Conservation (phyloP, 2,797 vertebrate genomes). For the Phoebastria nigripes region DNA sequence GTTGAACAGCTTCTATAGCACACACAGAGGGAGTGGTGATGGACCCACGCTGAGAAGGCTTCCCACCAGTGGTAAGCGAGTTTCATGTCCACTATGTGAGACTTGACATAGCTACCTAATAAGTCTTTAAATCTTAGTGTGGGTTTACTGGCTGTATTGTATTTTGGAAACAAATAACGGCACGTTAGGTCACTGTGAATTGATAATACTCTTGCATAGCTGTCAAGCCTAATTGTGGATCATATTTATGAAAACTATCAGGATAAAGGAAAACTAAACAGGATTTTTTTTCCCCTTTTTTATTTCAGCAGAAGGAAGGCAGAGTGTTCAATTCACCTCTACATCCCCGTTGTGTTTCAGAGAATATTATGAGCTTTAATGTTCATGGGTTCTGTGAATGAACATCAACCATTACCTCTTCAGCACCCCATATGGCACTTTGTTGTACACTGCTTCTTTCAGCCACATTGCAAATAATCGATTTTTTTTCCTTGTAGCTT, state of each 20-base stretch:
- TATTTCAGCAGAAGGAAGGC: not conserved
- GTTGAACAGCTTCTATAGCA: not conserved
- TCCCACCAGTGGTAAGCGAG: not conserved
- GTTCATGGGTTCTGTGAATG: not conserved
- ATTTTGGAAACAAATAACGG: not conserved
- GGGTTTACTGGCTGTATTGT: not conserved
- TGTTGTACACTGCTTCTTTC: not conserved
- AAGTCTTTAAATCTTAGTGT: not conserved
- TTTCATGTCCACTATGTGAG: not conserved
- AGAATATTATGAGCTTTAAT: not conserved
- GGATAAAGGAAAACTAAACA: not conserved
- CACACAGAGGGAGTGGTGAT: fast-evolving
- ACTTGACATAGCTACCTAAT: not conserved
- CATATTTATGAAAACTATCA: not conserved
- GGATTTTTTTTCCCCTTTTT: not conserved
- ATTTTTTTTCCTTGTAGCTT: not conserved
- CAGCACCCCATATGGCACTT: not conserved
- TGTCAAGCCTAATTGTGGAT: not conserved
- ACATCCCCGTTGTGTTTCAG: not conserved
- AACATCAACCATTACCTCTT: not conserved
- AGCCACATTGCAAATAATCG: not conserved
- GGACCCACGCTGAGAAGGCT: not conserved
- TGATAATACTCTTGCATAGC: not conserved
- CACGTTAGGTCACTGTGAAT: not conserved
- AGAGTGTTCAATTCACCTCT: not conserved